Base-by-base conservation (phyloP, 2,113 vertebrate genomes). In the Heteronetta atricapilla region DNA sequence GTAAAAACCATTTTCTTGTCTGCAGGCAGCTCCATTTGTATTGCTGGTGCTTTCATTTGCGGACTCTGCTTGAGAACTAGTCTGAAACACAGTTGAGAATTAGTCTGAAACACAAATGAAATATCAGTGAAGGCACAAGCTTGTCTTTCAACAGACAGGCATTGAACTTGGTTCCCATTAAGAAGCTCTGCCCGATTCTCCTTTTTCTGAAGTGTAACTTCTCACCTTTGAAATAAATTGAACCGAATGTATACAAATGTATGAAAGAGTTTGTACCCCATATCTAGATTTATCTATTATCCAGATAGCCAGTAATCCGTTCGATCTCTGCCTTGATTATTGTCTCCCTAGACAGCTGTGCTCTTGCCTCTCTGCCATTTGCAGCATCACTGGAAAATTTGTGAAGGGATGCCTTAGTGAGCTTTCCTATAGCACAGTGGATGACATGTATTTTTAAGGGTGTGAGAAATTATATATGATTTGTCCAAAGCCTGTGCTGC, bases 1-100 rank as follows among this genome's bases (percentile, higher is more conserved):
- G 76, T 94, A 93, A 67, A 96, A 78, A 23, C 92, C 95, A 36
- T 96, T 97, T 83, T 96, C 97, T 83, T 95, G 97, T 76, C 75
- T 95, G 89, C 96, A 98, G 90, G 83, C 89, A 70, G 69, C 94
- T 94, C 97, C 97, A 25, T 82, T 97, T 75, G 92, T 7, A 25
- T 98, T 94, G 3, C 42, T 13, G 0, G 74, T 26, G 77, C 52
- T 91, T 46, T 95, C 96, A 31, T 69, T 76, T 68, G 68, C 79
- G 53, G 46, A 11, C 59, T 97, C 95, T 18, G 50, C 21, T 9
- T 88, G 83, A 63, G 91, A 69, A 14, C 53, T 33, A 11, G 59
- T 44, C 98, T 98, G 94, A 64, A 98, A 98, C 18, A 95, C 66
- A 95, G 38, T 38, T 38, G 38, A 38, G 38, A 38, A 11, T 56